Percentiles rank a stretch among this genome's conserved stretches.
phyloP scores from a whole-genome alignment of 2,888 invertebrate genomes.

The Torymus texanus region DNA sequence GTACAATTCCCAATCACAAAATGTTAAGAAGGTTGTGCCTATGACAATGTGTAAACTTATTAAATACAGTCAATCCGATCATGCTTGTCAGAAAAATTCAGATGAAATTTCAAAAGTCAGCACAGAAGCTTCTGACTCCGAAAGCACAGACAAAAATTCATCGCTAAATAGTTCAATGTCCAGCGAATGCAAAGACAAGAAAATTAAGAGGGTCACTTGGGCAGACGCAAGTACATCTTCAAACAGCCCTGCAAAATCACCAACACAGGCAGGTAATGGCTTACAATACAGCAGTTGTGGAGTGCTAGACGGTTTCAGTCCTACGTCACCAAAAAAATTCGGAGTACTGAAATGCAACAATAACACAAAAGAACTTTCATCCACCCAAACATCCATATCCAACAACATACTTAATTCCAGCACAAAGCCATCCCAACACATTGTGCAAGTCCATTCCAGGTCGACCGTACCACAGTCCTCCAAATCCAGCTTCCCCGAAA shows the following conservation, averaged over 20 bases:
- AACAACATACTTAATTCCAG: conserved; percentile 21
- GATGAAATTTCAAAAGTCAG: conserved; percentile 20
- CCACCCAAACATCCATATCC: conserved; percentile 14
- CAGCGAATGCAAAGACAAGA: conserved; percentile 38
- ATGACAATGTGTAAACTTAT: conserved; percentile 60
- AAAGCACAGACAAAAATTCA: conserved; percentile 17
- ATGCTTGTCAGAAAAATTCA: conserved; percentile 17
- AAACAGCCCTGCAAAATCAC: conserved; percentile 32
- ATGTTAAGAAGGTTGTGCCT: conserved; percentile 62
- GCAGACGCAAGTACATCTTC: conserved; percentile 34
- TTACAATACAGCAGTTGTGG: conserved; percentile 35
- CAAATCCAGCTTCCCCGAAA: conserved; percentile 36
- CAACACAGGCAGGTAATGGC: conserved; percentile 27
- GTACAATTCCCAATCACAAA: conserved; percentile 67
- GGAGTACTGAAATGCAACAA: conserved; percentile 20
- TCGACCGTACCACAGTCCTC: conserved; percentile 21
- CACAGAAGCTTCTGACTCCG: conserved; percentile 22
- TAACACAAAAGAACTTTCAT: not conserved
- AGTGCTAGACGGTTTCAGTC: conserved; percentile 45
- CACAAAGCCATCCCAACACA: conserved; percentile 24
- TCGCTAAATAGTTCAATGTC: conserved; percentile 2
- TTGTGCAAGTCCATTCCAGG: conserved; percentile 41
- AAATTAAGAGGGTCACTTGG: conserved; percentile 53
- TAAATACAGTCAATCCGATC: conserved; percentile 52
- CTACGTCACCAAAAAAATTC: conserved; percentile 25